Base-by-base conservation (phyloP, 1,140 invertebrate species). In the Cherax destructor region DNA sequence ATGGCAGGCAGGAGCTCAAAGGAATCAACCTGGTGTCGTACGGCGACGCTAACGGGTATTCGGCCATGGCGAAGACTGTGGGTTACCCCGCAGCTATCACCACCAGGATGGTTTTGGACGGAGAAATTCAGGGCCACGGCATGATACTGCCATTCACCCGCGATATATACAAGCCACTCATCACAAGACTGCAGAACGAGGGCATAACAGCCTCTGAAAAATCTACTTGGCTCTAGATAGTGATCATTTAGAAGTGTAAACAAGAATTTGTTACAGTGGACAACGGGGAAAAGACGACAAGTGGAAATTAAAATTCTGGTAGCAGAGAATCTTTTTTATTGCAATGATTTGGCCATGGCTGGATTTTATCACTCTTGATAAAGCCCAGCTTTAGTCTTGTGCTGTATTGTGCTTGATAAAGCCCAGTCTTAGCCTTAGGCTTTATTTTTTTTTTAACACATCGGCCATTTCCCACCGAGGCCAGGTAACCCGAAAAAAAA, bases 51-150 rank as follows among this genome's bases (percentile, higher is more conserved):
- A 24, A 24, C 24, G 69, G 81, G 4, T 83, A 69, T 94, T 99
- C 98, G 0, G 99, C 99, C 7, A 99, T 99, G 99, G 98, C 99
- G 1, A 97, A 98, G 93, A 99, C 98, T 24, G 99, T 99, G 9
- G 99, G 99, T 6, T 97, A 99, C 94, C 99, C 99, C 0, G 97
- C 98, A 7, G 99, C 98, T 9, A 99, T 99, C 93, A 98, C 99
- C 7, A 96, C 98, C 0, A 98, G 99, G 95, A 99, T 99, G 99
- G 92, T 93, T 81, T 61, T 95, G 95, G 83, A 94, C 98, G 98
- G 98, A 93, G 99, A 99, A 95, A 99, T 99, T 94, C 98, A 99
- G 95, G 96, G 97, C 92, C 96, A 97, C 93, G 99, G 99, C n/a
- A 97, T 98, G 87, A 96, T 99, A 11, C 94, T 98, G 18, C 99